Conservation (phyloP, 2,113 vertebrate species). For the Etheostoma cragini region DNA sequence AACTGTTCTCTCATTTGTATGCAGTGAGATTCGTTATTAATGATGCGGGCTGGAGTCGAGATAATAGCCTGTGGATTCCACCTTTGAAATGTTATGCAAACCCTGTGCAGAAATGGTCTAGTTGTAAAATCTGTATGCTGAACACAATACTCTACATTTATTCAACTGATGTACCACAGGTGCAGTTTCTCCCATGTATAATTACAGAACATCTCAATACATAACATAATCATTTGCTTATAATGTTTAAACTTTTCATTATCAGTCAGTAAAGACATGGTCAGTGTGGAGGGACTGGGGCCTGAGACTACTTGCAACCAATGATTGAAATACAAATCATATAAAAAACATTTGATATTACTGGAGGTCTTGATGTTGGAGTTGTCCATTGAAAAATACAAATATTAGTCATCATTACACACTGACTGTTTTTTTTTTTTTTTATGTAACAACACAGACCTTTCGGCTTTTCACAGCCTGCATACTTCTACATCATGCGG, state of each 20-base stretch:
- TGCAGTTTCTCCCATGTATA: neutral
- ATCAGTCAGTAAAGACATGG: neutral
- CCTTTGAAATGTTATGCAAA: neutral
- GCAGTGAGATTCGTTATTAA: neutral
- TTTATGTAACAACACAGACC: neutral
- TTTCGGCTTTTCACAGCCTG: slow-evolving; percentile 10
- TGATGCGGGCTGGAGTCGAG: slow-evolving; percentile 10
- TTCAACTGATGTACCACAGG: neutral
- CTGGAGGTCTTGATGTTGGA: neutral
- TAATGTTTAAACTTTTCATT: neutral
- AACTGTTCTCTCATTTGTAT: slow-evolving; percentile 28
- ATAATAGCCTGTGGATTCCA: slow-evolving; percentile 9
- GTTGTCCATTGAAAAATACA: neutral
- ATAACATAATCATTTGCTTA: neutral
- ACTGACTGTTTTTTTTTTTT: neutral
- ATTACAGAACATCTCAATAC: neutral
- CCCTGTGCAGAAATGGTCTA: neutral
- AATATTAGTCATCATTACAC: neutral
- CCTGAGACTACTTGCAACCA: neutral
- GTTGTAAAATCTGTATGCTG: neutral
- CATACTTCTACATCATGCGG: neutral
- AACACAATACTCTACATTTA: neutral
- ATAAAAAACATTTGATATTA: neutral
- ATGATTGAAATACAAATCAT: slow-evolving; percentile 5
- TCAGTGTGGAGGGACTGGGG: neutral